These are phyloP conservation scores for Synanthedon myopaeformis DNA, from an alignment of 2,888 invertebrate species.

Conservation along the genomic window DNA sequence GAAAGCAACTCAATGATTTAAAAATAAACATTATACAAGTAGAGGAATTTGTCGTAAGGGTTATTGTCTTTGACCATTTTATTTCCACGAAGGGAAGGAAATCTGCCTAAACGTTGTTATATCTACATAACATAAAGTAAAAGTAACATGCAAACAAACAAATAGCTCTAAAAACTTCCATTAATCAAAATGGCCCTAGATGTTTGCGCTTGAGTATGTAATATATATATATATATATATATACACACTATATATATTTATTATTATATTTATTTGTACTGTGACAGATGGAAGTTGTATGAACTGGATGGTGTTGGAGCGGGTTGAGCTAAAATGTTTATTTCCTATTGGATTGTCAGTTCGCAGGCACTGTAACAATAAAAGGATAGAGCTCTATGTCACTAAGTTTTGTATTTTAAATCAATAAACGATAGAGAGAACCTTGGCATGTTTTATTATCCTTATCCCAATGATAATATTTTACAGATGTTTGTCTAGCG, in stretches of 20 bases:
- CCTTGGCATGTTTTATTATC: conserved; percentile 25
- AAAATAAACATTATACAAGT: no score
- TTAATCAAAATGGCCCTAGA: conserved; percentile 53
- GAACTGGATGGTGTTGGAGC: conserved; percentile 29
- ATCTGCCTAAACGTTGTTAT: conserved; percentile 27
- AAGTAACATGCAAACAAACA: conserved; percentile 26
- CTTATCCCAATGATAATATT: no score
- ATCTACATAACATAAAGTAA: neutral
- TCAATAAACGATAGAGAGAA: conserved; percentile 71
- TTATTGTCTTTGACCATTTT: conserved; percentile 7
- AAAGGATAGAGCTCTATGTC: conserved; percentile 71
- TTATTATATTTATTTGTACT: conserved; percentile 44
- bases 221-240: no score
- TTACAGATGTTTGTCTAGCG: no score
- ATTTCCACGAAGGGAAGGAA: conserved; percentile 16
- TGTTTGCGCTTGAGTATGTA: conserved; percentile 50
- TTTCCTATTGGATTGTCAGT: conserved; percentile 71
- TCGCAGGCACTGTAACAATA: conserved; percentile 71
- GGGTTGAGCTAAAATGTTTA: conserved; percentile 56
- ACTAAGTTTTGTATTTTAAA: conserved; percentile 72
- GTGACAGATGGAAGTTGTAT: conserved; percentile 41
- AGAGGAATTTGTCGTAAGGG: no score
- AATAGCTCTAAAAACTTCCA: conserved; percentile 37
- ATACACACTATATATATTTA: conserved; percentile 41
- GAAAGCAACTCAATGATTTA: no score